Evolutionary conservation across 2,797 vertebrate species (phyloP), one percentile per base, ranked within the genome.

Genomic region (Dermochelys coriacea): DNA sequence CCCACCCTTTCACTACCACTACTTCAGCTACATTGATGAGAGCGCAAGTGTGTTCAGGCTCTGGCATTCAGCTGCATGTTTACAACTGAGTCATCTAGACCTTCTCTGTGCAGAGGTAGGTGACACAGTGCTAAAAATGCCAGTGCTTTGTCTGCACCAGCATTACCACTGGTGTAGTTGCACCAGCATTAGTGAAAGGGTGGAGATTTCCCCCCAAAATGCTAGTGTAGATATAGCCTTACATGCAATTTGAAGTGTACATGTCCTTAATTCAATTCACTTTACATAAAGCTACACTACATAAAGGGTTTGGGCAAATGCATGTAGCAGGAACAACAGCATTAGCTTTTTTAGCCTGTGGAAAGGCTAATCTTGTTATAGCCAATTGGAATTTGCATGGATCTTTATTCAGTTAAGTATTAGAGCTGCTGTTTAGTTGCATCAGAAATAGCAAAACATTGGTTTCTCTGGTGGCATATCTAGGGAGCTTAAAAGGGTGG

Each of bases 201-300:
- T 15, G 23, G 74, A 29, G 45, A 47, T 29, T 75, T 47, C 8
- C 74, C 41, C 45, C 41, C 12, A 3, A 47, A 47, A 16, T 45
- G 74, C 27, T 45, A 75, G 7, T 47, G 15, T 16, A 27, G 71
- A 29, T 41, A 75, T 27, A 47, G 23, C 11, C 71, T 25, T 68
- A 27, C 37, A 47, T 45, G 41, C 50, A 55, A 52, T 45, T 57
- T 57, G 84, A 77, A 85, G 37, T 57, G n/a, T 92, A 94, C 89
- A 86, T 95, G 14, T 27, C 84, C 95, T 86, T 80, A 51, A 18
- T 57, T 92, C 93, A 92, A 94, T 92, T 97, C 94, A 88, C 94
- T 97, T 96, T 96, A 95, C 96, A 96, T 93, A n/a, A n/a, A 96
- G 96, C 94, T 97, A 97, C 78, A 94, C 95, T 95, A 95, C 94